Conservation (phyloP, 1,140 invertebrate genomes). For the Drosophila watanabei region DNA sequence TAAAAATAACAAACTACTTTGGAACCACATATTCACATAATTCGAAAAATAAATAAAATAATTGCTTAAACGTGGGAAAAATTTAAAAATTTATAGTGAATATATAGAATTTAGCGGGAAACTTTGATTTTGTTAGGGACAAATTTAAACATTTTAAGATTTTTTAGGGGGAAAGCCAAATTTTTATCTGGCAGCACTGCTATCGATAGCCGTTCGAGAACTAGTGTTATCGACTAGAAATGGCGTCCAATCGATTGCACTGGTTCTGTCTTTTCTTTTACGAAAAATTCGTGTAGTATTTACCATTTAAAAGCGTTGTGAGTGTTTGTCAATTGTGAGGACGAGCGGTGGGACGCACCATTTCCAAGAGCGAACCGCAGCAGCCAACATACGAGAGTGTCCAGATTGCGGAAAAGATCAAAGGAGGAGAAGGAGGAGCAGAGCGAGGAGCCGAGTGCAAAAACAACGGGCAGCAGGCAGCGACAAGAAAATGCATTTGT, state of each 20-base stretch:
- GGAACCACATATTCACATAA: too few species aligned
- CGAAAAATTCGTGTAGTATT: slow-evolving; percentile 54
- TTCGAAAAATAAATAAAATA: too few species aligned
- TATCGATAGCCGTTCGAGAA: slow-evolving; percentile 6
- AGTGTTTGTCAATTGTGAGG: slow-evolving; percentile 43
- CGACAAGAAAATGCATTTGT: slow-evolving; percentile 79
- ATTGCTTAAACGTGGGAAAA: too few species aligned
- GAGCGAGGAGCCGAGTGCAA: slow-evolving; percentile 72
- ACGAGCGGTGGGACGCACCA: slow-evolving; percentile 26
- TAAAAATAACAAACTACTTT: neutral
- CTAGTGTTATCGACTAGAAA: slow-evolving; percentile 66
- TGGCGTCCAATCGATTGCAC: slow-evolving; percentile 62
- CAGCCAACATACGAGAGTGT: slow-evolving; percentile 44
- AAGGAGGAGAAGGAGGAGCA: slow-evolving; percentile 23
- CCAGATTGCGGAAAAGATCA: slow-evolving; percentile 26
- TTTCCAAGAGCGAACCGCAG: slow-evolving; percentile 27
- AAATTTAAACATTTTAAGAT: too few species aligned
- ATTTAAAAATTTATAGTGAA: too few species aligned
- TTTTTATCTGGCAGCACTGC: too few species aligned
- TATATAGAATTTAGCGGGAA: too few species aligned
- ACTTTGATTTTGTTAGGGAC: too few species aligned
- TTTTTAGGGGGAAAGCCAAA: too few species aligned
- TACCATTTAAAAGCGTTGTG: slow-evolving; percentile 56
- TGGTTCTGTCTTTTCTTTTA: slow-evolving; percentile 46
- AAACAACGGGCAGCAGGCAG: slow-evolving; percentile 72